Conservation (phyloP, 2,113 vertebrate genomes). For the Petrocephalus microphthalmus region DNA sequence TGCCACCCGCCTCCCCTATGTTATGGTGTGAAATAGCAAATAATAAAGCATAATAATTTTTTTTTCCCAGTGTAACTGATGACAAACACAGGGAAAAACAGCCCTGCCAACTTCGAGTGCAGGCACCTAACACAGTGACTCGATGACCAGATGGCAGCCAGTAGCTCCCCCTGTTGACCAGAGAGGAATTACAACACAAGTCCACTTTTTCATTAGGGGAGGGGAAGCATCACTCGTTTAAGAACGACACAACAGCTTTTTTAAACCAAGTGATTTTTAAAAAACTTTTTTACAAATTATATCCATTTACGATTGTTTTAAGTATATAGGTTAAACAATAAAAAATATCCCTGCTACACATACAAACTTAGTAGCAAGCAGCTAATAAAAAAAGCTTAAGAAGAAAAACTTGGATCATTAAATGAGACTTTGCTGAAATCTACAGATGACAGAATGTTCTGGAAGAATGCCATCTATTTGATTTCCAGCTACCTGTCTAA, state of each 20-base stretch:
- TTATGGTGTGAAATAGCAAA: background rate
- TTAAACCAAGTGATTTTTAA: background rate
- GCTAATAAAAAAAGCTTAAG: background rate
- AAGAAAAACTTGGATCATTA: background rate
- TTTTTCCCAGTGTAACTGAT: background rate
- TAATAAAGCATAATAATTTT: background rate
- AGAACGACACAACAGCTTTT: background rate
- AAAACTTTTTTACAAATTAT: background rate
- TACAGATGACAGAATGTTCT: background rate
- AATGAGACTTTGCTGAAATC: background rate
- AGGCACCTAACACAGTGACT: background rate
- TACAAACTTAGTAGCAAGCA: background rate
- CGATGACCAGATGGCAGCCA: slow-evolving; percentile 64
- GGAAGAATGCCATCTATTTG: background rate
- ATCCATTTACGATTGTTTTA: background rate
- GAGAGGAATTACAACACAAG: slow-evolving; percentile 54
- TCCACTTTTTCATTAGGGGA: background rate
- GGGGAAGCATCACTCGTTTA: background rate
- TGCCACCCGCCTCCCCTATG: background rate
- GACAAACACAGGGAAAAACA: background rate
- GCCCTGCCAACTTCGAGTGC: background rate
- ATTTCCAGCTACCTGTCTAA: background rate
- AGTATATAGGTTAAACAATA: background rate
- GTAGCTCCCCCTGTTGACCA: slow-evolving; percentile 79
- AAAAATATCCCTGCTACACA: background rate